Conservation (phyloP, 2,113 vertebrate genomes). For the Notechis scutatus region DNA sequence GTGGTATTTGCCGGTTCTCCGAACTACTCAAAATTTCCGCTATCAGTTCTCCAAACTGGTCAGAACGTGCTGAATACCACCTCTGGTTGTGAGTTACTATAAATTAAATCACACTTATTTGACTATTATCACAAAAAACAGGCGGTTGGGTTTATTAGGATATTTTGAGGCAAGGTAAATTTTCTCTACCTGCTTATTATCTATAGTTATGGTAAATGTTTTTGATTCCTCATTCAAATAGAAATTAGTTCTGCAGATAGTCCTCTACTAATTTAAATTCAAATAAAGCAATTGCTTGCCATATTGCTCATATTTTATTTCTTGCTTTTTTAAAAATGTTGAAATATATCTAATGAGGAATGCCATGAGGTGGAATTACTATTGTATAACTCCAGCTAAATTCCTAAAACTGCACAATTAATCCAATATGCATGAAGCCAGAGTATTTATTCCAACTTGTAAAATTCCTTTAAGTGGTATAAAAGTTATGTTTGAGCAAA, state of each 20-base stretch:
- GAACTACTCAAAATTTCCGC: too few relatives aligned
- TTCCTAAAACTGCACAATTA: slow-evolving; percentile 34
- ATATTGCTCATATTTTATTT: slow-evolving; percentile 27
- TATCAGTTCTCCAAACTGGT: too few relatives aligned
- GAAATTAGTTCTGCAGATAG: background rate
- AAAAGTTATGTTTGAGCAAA: slow-evolving; percentile 56
- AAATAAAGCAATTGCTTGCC: slow-evolving; percentile 7
- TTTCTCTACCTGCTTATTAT: background rate
- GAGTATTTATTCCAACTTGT: slow-evolving; percentile 41
- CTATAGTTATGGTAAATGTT: background rate
- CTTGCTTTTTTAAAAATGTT: slow-evolving; percentile 33
- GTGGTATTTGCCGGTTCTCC: too few relatives aligned
- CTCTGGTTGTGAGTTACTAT: background rate
- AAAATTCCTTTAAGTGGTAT: slow-evolving; percentile 44
- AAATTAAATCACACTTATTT: background rate
- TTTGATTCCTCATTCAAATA: slow-evolving; percentile 5
- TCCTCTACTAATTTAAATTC: slow-evolving; percentile 19
- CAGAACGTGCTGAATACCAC: too few relatives aligned
- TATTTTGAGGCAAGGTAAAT: background rate
- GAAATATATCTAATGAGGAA: slow-evolving; percentile 48
- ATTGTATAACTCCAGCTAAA: slow-evolving; percentile 17
- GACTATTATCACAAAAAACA: background rate
- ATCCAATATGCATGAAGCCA: slow-evolving; percentile 40
- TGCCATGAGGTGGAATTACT: slow-evolving; percentile 28
- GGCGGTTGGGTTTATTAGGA: background rate